phyloP scores from a whole-genome alignment of 2,888 invertebrate species.

The Drosophila stalkeri region DNA sequence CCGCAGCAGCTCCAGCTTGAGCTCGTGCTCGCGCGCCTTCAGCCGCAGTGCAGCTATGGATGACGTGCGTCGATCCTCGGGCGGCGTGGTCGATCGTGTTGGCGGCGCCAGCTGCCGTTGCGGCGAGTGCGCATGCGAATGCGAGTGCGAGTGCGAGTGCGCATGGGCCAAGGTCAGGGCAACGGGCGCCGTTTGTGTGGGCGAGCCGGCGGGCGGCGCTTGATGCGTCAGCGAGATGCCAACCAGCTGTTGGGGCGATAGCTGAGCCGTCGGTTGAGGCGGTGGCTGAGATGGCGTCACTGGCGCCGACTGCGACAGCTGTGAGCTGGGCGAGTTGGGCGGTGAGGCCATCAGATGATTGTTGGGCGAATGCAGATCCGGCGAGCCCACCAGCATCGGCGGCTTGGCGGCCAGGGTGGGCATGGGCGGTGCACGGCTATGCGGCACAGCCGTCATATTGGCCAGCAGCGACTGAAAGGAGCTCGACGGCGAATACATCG shows the following conservation, averaged over 20 bases:
- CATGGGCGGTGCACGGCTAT: constrained; percentile 83
- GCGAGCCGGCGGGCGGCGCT: constrained; percentile 59
- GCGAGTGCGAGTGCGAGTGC: constrained; percentile 52
- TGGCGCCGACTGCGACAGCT: constrained; percentile 45
- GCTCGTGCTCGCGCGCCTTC: constrained; percentile 95
- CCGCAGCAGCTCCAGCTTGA: constrained; percentile 92
- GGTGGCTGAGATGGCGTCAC: constrained; percentile 81
- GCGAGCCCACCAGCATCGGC: constrained; percentile 79
- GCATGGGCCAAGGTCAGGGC: constrained; percentile 61
- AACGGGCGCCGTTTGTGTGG: constrained; percentile 68
- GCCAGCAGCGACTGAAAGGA: constrained; percentile 93
- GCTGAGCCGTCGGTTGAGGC: constrained; percentile 87
- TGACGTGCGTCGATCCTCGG: constrained; percentile 93
- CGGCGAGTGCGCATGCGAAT: constrained; percentile 54
- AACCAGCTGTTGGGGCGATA: constrained; percentile 87
- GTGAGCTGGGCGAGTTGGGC: constrained; percentile 81
- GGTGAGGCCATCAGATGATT: constrained; percentile 82
- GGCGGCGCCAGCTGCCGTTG: constrained; percentile 85
- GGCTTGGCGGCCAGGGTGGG: constrained; percentile 62
- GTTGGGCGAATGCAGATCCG: constrained; percentile 82
- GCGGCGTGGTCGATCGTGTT: constrained; percentile 86
- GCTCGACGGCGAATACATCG: constrained; percentile 87
- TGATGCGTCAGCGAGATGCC: constrained; percentile 86
- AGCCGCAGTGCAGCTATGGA: constrained; percentile 94
- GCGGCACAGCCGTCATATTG: constrained; percentile 87